Evolutionary conservation across 2,797 vertebrate genomes (phyloP), one percentile per base, ranked within the genome.

Genomic region (Hydrolagus colliei): DNA sequence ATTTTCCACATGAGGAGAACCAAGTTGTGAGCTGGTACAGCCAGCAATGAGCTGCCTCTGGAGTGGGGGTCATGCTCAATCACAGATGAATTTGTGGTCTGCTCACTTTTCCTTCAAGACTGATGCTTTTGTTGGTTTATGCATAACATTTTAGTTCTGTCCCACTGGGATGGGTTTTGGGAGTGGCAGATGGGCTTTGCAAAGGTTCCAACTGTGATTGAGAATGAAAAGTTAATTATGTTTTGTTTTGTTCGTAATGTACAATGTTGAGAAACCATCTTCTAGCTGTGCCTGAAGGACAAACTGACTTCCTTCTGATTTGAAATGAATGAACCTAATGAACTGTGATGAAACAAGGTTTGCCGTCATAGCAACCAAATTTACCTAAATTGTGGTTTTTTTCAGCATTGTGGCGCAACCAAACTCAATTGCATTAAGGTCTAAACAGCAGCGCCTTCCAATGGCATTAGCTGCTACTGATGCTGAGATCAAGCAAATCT

Each of bases 311-410:
- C 20, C 90, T 88, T 89, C 88, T 89, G 72, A 88, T 90, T 90
- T 89, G 85, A 90, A 90, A 90, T 90, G 88, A 89, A 89, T 89
- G 88, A 90, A 89, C 87, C 87, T 88, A 88, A 86, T 74, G 82
- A 88, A 87, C 77, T 77, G 86, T 89, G 88, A 88, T 87, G 87
- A 87, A 92, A 87, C 86, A 85, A 89, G 88, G 85, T 86, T 87
- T 68, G 13, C 12, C 6, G 16, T n/a, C 32, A 16, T 32, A 5
- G 12, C 9, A 65, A 65, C 14, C 27, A 27, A 65, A 27, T 27
- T 62, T 62, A 22, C 67, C 1, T 27, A 65, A 27, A 12, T 20
- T 35, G 14, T 82, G 9, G 14, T 67, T 82, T 65, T 68, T 41
- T 52, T 13, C 14, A 35, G 16, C 10, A 18, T n/a, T n/a, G 12